Conservation (phyloP, 2,113 vertebrate species). For the Lamprotornis superbus region DNA sequence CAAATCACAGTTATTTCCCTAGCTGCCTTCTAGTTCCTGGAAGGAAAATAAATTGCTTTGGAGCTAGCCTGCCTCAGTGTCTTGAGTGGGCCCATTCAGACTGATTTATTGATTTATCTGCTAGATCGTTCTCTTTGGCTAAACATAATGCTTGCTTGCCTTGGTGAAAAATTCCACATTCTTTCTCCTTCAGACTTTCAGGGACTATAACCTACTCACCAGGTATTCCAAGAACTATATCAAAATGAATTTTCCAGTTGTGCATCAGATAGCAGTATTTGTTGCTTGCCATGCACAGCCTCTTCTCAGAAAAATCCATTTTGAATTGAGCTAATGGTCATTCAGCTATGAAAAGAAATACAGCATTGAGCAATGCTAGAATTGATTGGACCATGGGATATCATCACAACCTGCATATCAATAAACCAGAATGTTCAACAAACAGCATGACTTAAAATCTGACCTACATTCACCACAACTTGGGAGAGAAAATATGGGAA, state of each 20-base stretch:
- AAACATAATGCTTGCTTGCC: not conserved
- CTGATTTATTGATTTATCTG: not conserved
- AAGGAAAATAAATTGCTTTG: not conserved
- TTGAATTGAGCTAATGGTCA: not conserved
- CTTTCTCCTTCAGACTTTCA: not conserved
- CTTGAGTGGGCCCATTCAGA: not conserved
- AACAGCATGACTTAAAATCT: not conserved
- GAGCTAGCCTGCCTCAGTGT: not conserved
- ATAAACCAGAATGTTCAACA: not conserved
- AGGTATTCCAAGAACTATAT: not conserved
- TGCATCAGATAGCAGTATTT: not conserved
- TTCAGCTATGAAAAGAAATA: not conserved
- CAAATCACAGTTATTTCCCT: constrained; percentile 2
- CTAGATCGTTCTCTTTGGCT: not conserved
- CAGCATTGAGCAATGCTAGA: not conserved
- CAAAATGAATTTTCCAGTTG: not conserved
- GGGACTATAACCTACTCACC: not conserved
- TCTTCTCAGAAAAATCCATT: constrained; percentile 12
- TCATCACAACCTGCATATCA: not conserved
- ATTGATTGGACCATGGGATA: not conserved
- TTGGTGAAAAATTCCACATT: not conserved
- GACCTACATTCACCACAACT: not conserved
- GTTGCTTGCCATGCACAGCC: not conserved
- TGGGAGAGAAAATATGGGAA: not conserved
- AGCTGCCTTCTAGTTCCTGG: not conserved